Base-by-base conservation (phyloP, 1,140 invertebrate genomes). In the Amyelois transitella region DNA sequence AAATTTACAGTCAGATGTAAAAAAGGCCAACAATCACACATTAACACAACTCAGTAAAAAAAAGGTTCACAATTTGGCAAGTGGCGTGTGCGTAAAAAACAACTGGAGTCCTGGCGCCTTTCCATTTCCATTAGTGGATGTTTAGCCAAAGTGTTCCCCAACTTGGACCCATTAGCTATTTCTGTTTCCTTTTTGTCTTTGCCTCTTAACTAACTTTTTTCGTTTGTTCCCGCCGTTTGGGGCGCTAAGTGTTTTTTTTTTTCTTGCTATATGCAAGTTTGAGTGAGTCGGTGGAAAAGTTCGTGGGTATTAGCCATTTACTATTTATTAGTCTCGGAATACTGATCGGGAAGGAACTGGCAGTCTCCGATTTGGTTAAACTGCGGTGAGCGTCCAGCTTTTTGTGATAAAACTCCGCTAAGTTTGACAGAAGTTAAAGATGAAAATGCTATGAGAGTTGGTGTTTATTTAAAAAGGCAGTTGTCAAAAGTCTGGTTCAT, bases 111-210 rank as follows among this genome's bases (percentile, higher is more conserved):
- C 82, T 86, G 81, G 83, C 83, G 75, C 51, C 60, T 71, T 82
- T 86, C 83, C 82, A 84, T 81, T 83, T 84, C 82, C 83, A 86
- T 86, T 86, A 86, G 81, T 68, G 73, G 75, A 84, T 86, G 75
- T 84, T 86, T 86, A 86, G 76, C 77, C 71, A 79, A 83, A 86
- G 78, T 83, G 81, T 83, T 84, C 79, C 77, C 73, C 67, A 86
- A 86, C 73, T 84, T 79, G 69, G 53, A 60, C 64, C 79, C 81
- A 86, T 83, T 81, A 86, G 69, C 66, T 61, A 49, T 57, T 57
- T 45, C 61, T 45, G 61, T 75, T 67, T 71, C 68, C 76, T 84
- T 83, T 86, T 83, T 83, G 74, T 84, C 79, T 78, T 66, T 75
- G 73, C 66, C 66, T 62, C 74, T 38, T 77, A 75, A 72, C 72